phyloP scores from a whole-genome alignment of 2,113 vertebrate species.

The Chloebia gouldiae region DNA sequence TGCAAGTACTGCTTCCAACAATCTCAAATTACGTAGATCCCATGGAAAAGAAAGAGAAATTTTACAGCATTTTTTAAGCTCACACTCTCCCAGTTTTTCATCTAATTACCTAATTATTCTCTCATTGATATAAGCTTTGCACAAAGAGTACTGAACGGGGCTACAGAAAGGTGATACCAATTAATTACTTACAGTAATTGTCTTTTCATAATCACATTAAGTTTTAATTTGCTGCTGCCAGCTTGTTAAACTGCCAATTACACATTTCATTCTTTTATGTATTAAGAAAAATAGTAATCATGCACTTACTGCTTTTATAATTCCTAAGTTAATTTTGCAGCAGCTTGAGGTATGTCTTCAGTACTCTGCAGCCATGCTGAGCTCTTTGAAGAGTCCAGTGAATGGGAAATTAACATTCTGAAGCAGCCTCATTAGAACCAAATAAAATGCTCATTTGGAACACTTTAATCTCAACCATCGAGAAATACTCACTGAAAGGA shows the following conservation, averaged over 20 bases:
- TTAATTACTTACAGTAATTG: constrained; percentile 64
- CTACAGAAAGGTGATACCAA: constrained; percentile 56
- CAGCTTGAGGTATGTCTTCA: constrained; percentile 55
- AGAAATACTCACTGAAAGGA: not conserved
- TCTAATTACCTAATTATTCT: constrained; percentile 42
- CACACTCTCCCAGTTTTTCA: not conserved
- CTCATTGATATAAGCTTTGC: not conserved
- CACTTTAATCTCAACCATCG: not conserved
- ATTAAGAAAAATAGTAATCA: constrained; percentile 68
- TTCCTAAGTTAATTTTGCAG: constrained; percentile 65
- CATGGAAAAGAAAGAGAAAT: not conserved
- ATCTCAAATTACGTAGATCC: constrained; percentile 7
- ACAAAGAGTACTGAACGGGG: not conserved
- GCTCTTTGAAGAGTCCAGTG: constrained; percentile 10
- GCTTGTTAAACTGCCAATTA: constrained; percentile 65
- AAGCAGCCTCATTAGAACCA: constrained; percentile 33
- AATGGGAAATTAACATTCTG: constrained; percentile 50
- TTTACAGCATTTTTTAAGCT: constrained; percentile 51
- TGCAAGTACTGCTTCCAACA: constrained; percentile 23
- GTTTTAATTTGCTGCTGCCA: constrained; percentile 63
- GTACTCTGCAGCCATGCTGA: constrained; percentile 22
- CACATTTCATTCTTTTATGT: constrained; percentile 37
- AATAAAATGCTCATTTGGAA: constrained; percentile 12
- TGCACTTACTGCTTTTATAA: constrained; percentile 66
- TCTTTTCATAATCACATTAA: constrained; percentile 62